Evolutionary conservation across 2,113 vertebrate species (phyloP), one percentile per base, ranked within the genome.

Genomic region (Rhynchopsitta pachyrhyncha): DNA sequence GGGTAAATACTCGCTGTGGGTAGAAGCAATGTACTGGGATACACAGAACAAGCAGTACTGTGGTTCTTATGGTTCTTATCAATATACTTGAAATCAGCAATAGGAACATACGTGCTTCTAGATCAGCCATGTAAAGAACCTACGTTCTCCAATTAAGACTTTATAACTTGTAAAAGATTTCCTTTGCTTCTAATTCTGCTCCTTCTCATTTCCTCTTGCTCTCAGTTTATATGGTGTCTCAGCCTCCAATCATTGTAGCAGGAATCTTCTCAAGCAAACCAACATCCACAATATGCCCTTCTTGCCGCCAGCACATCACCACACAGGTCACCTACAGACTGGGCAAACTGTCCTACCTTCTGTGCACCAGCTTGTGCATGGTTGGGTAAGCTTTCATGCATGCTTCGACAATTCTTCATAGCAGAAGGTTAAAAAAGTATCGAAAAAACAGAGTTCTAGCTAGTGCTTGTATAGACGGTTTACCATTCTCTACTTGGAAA

Each of bases 241-340:
- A 94, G 86, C 97, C 97, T 35, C 97, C 97, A 0, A 82, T 97
- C 75, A 95, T 97, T 3, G 68, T 97, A 13, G 96, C 97, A 11
- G 97, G 97, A 59, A 97, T 97, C 73, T 97, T 97, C 86, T 97
- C 95, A 29, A 94, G 96, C 88, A 83, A 94, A 37, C 97, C 97
- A 44, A 95, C 96, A 7, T 84, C 95, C 68, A 97, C 97, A 25
- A 97, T 97, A 71, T 97, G 97, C 33, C 97, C 97, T 12, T 96
- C 95, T 59, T 97, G 97, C 85, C 97, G 96, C 83, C 97, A 97
- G 93, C 95, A 97, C 88, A 97, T 97, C 86, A 97, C 96, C 74
- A 97, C 97, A 7, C 89, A 96, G 70, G 92, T 96, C 73, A 95
- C 92, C 92, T 97, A 95, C 91, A 95, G 95, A 1, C 64, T 95